Evolutionary conservation across 2,113 vertebrate species (phyloP).

Genomic region (Stegostoma tigrinum): DNA sequence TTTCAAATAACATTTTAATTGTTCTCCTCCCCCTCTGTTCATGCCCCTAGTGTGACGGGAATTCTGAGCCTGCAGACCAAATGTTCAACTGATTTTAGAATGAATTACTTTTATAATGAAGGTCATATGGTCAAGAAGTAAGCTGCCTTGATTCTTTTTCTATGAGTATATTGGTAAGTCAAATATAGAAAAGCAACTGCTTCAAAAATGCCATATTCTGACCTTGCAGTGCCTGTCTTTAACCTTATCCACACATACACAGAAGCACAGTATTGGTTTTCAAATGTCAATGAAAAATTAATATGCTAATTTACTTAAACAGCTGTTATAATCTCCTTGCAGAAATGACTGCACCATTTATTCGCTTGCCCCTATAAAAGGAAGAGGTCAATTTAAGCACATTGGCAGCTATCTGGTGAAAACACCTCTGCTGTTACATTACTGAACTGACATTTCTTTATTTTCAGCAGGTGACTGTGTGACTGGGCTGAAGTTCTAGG

Average conservation of each 20-base stretch:
- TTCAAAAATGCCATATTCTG: background rate
- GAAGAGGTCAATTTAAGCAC: background rate
- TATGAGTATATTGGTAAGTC: background rate
- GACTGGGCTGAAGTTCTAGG: background rate
- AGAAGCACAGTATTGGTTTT: background rate
- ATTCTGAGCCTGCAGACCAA: background rate
- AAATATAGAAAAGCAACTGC: background rate
- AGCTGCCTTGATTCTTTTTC: background rate
- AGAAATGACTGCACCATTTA: conserved; percentile 6
- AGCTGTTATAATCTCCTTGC: background rate
- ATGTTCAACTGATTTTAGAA: background rate
- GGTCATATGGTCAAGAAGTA: background rate
- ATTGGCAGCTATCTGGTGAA: background rate
- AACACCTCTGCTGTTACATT: background rate
- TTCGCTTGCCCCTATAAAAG: background rate
- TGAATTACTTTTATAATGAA: background rate
- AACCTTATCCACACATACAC: background rate
- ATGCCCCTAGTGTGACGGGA: background rate
- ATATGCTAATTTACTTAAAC: conserved; percentile 20
- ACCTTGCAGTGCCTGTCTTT: background rate
- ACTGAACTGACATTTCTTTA: background rate
- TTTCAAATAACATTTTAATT: background rate
- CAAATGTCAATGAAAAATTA: conserved; percentile 31
- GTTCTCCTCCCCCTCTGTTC: background rate
- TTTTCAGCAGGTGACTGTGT: background rate